Evolutionary conservation across 2,888 invertebrate genomes (phyloP), one percentile per base, ranked within the genome.

Genomic region (Eristalis arbustorum): DNA sequence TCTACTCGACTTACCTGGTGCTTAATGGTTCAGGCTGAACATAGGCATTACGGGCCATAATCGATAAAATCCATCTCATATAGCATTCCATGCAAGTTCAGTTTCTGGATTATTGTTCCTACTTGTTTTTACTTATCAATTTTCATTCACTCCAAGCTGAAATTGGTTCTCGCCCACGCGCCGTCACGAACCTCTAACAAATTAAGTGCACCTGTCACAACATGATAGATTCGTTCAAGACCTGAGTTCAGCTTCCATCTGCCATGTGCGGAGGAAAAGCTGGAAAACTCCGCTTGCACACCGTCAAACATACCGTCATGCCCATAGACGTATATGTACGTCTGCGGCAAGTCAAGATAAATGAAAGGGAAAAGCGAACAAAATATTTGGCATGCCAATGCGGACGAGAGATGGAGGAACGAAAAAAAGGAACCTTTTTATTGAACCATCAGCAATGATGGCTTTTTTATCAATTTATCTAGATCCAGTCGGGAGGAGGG

Each of bases 391-490:
- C 74, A 82, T 87, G 71, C 85, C 85, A 62, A 74, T 72, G 61
- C 74, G 71, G 56, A 82, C 31, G 13, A 42, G 4, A 61, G 13
- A 40, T 34, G 37, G 63, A 74, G 25, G 63, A 37, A 40, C 57
- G 59, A 69, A 81, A 57, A 31, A 61, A 66, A 73, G 61, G 31
- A 72, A 56, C 40, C 56, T 78, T 77, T 85, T 76, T 83, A 87
- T 87, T 87, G 87, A 87, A 87, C 87, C 87, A 83, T 83, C 83
- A 87, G 83, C 71, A 79, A 75, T 83, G 83, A 87, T 87, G 87
- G 78, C 87, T 87, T 83, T 87, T 87, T 87, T 87, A 87, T 87
- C 87, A 83, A 87, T 87, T 87, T 87, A 87, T 87, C 87, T 83
- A 75, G 82, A 87, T 87, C 83, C 78, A 82, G 42, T 14, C 64